phyloP scores from a whole-genome alignment of 2,888 invertebrate genomes.

The Hypselothyrea guttata region DNA sequence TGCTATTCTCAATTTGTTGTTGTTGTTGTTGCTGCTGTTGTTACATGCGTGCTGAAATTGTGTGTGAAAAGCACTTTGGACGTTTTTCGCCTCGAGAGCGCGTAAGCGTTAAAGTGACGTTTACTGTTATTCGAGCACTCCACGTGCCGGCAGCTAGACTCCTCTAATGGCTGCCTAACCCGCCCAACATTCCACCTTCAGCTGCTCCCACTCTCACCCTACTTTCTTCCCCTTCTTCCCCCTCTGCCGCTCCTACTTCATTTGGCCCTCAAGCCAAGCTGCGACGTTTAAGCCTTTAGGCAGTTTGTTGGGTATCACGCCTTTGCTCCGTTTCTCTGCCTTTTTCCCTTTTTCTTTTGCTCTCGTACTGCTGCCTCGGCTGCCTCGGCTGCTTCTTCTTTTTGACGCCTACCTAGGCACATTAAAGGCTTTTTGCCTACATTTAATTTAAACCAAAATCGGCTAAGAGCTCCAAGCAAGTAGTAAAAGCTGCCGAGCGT shows the following conservation, averaged over 20 bases:
- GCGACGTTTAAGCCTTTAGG: conserved; percentile 60
- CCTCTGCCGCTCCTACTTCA: no score
- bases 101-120: conserved; percentile 60
- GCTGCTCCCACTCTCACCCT: not conserved
- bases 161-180: conserved; percentile 12
- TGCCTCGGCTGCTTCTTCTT: not conserved
- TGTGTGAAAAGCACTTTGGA: conserved; percentile 71
- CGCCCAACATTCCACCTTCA: not conserved
- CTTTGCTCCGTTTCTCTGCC: no score
- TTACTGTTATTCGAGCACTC: conserved; percentile 63
- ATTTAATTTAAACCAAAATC: conserved; percentile 63
- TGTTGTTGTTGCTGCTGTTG: conserved; percentile 39
- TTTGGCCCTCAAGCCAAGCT: conserved; percentile 13
- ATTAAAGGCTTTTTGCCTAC: conserved; percentile 50
- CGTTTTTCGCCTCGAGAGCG: conserved; percentile 41
- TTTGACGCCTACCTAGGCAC: conserved; percentile 32
- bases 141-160: conserved; percentile 19
- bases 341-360: not conserved
- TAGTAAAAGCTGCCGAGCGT: conserved; percentile 31
- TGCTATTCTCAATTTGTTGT: no score
- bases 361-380: not conserved
- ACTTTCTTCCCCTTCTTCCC: no score
- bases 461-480: no score
- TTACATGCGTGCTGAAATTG: conserved; percentile 62
- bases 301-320: conserved; percentile 29